Percentiles rank a stretch among this genome's conserved stretches.
phyloP scores from a whole-genome alignment of 2,797 vertebrate genomes.

The Telmatherina bonti region DNA sequence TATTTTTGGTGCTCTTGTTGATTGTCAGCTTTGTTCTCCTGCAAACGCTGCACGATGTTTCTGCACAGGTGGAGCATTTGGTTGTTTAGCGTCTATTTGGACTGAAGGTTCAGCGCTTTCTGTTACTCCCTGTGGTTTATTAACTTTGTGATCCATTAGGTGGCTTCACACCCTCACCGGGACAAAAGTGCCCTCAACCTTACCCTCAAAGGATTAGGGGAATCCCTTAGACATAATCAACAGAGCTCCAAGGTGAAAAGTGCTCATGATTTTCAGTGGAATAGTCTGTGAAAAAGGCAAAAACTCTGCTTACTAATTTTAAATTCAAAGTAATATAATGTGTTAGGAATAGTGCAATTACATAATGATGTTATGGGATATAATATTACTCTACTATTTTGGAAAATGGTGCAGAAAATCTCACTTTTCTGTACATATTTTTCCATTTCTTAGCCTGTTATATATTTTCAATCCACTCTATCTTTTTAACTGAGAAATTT shows the following conservation, averaged over 20 bases:
- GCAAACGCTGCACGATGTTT: too few relatives aligned
- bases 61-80: too few relatives aligned
- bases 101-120: constrained; percentile 12
- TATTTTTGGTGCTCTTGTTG: too few relatives aligned
- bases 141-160: constrained; percentile 83
- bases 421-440: neutral
- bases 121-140: constrained; percentile 73
- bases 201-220: constrained; percentile 73
- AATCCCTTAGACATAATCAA: constrained; percentile 78
- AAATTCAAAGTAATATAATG: constrained; percentile 5
- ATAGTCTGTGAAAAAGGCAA: constrained; percentile 26
- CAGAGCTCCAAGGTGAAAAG: constrained; percentile 70
- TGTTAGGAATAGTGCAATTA: neutral
- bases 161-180: constrained; percentile 71
- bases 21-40: too few relatives aligned
- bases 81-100: too few relatives aligned
- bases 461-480: neutral
- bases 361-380: too few relatives aligned
- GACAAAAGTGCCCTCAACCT: constrained; percentile 61
- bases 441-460: too few relatives aligned
- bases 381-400: neutral
- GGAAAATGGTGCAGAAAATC: neutral
- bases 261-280: constrained; percentile 50
- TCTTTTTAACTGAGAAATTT: too few relatives aligned
- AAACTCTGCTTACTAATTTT: constrained; percentile 4